Evolutionary conservation across 2,797 vertebrate species (phyloP), one percentile per base, ranked within the genome.

Genomic region (Tokudaia muenninki): DNA sequence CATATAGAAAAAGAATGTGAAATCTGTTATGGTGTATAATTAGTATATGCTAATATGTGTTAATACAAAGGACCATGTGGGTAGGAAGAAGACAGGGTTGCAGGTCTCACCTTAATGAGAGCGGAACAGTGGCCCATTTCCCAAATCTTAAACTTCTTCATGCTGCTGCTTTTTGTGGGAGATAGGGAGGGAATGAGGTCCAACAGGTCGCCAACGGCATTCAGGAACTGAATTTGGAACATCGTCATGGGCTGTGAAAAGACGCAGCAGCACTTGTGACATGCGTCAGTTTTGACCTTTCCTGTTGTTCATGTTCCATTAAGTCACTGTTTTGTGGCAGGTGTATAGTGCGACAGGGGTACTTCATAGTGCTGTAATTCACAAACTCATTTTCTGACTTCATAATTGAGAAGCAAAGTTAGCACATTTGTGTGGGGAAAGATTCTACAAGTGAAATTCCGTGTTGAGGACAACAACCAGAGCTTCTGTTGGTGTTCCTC

Each of bases 51-150:
- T 8, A 72, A 72, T 21, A 31, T 10, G 13, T 44, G 37, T 24
- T 75, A 44, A 75, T 44, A 44, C 24, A 34, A 41, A 41, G 37
- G 29, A 72, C 84, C 55, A 2, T 37, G 59, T 7, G 47, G 52
- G 13, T 34, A 59, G 93, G 70, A n/a, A 57, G 70, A 70, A 87
- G 34, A 87, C 65, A 74, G 44, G 52, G 61, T 34, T 59, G 1
- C 7, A 52, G n/a, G 50, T 92, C 98, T 99, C 87, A 99, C 99
- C 99, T 99, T 99, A 98, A 99, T 99, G n/a, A 99, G 99, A 86
- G 99, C 99, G 52, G 99, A 99, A 98, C 99, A 99, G 98, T 99
- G 99, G 96, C 99, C 99, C 99, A 99, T 99, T 95, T 99, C 99
- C 98, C 99, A 99, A 63, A 95, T 98, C 70, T 97, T 98, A 89